phyloP scores from a whole-genome alignment of 2,113 vertebrate species.

The Chaetops frenatus region DNA sequence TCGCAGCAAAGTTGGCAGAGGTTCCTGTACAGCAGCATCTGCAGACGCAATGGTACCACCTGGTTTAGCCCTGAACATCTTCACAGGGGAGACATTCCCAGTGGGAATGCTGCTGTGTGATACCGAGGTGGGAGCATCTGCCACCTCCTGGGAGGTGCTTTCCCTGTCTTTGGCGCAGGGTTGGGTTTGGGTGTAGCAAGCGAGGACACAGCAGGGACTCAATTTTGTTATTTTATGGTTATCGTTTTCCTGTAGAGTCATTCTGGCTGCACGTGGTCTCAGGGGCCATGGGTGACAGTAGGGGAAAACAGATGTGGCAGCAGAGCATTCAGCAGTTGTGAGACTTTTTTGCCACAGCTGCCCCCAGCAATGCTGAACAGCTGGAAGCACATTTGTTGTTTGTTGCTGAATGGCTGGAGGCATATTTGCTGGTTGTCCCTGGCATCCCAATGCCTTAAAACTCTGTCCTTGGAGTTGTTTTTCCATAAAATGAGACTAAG shows the following conservation, averaged over 20 bases:
- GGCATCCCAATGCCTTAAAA: neutral
- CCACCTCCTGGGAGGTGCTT: neutral
- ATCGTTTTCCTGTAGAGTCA: neutral
- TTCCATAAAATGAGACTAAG: neutral
- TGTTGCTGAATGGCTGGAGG: no score
- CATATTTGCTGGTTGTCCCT: neutral
- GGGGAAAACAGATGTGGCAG: neutral
- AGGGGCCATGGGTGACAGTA: neutral
- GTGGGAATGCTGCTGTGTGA: neutral
- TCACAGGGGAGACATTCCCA: neutral
- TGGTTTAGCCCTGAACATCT: neutral
- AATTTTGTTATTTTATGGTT: neutral
- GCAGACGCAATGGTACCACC: neutral
- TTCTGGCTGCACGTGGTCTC: neutral
- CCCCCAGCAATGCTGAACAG: fast-evolving
- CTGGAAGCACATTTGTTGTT: no score
- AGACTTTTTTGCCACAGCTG: neutral
- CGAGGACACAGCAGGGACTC: neutral
- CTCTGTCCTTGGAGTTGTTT: neutral
- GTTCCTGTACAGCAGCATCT: neutral
- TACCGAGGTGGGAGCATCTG: neutral
- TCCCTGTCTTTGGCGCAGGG: neutral
- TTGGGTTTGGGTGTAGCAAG: neutral
- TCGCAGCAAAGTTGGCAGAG: neutral
- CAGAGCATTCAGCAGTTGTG: fast-evolving